Conservation (phyloP, 2,113 vertebrate genomes). For the Esox niger region DNA sequence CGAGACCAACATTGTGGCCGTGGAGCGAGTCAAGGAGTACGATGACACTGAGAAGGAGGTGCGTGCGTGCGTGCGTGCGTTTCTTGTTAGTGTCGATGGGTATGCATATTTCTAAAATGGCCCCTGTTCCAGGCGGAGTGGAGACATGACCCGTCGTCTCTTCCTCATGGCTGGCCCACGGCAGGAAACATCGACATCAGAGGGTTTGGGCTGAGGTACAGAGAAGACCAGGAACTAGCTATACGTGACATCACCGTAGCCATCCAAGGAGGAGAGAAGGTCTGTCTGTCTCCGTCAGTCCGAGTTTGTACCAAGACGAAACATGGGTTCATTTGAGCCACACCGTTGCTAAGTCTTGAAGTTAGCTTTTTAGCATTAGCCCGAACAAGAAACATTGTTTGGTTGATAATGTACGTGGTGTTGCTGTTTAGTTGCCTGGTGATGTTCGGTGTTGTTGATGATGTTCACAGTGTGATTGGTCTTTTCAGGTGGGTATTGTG, state of each 20-base stretch:
- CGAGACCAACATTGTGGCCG: constrained; percentile 95
- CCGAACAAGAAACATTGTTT: no score
- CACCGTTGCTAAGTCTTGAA: no score
- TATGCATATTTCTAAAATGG: constrained; percentile 2
- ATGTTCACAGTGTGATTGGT: no score
- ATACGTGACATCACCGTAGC: constrained; percentile 81
- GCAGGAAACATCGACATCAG: constrained; percentile 82
- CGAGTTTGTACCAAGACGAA: no score
- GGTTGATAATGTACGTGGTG: no score
- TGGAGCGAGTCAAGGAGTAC: constrained; percentile 92
- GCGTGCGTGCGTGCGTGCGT: constrained; percentile 2
- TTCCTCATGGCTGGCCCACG: constrained; percentile 78
- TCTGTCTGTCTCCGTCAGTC: no score
- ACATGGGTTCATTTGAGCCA: no score
- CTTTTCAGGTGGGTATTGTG: constrained; percentile 95
- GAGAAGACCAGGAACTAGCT: constrained; percentile 85
- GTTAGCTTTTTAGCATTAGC: no score
- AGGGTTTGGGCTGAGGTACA: constrained; percentile 82
- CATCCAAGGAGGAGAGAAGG: constrained; percentile 89
- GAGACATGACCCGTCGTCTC: constrained; percentile 65
- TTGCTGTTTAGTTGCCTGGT: no score
- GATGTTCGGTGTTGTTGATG: not conserved
- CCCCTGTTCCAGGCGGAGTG: constrained; percentile 81
- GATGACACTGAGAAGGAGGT: constrained; percentile 90
- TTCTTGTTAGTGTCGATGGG: not conserved